phyloP scores from a whole-genome alignment of 2,888 invertebrate species.

The Exephanes ischioxanthus region DNA sequence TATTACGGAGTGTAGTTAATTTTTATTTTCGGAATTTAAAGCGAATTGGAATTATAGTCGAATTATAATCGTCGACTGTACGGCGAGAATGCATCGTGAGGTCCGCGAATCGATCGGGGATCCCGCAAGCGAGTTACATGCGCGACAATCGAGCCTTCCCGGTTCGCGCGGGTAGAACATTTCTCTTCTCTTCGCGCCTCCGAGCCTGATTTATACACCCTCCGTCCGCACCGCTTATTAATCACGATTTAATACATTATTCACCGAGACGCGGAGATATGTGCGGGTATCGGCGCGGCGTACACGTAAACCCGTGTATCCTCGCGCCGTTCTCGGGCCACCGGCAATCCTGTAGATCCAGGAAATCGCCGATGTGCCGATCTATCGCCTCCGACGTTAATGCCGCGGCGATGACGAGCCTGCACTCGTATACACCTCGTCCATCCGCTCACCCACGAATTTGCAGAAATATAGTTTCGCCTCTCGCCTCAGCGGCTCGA shows the following conservation, averaged over 20 bases:
- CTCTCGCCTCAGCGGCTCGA: too few relatives aligned
- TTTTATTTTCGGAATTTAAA: too few relatives aligned
- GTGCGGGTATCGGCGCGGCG: not conserved
- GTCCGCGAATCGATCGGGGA: too few relatives aligned
- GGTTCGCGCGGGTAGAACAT: conserved; percentile 15
- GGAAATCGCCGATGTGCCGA: not conserved
- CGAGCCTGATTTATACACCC: conserved; percentile 23
- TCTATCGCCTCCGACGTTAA: conserved; percentile 2
- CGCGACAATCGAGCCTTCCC: conserved; percentile 4
- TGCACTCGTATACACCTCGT: not conserved
- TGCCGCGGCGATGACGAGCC: conserved; percentile 10
- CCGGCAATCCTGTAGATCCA: not conserved
- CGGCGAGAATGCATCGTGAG: too few relatives aligned
- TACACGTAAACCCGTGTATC: not conserved
- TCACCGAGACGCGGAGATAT: conserved; percentile 3
- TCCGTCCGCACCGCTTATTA: conserved; percentile 27
- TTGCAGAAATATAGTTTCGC: not conserved
- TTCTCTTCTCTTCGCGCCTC: conserved; percentile 27
- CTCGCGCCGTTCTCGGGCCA: not conserved
- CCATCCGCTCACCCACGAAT: not conserved
- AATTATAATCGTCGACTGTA: too few relatives aligned
- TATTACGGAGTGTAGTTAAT: too few relatives aligned
- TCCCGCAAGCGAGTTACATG: too few relatives aligned
- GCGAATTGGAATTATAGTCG: too few relatives aligned
- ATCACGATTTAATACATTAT: conserved; percentile 40